A percentile compares a stretch with the other conserved stretches of the same genome.
phyloP scores from a whole-genome alignment of 2,797 vertebrate genomes.

The Dromococcyx pavoninus region DNA sequence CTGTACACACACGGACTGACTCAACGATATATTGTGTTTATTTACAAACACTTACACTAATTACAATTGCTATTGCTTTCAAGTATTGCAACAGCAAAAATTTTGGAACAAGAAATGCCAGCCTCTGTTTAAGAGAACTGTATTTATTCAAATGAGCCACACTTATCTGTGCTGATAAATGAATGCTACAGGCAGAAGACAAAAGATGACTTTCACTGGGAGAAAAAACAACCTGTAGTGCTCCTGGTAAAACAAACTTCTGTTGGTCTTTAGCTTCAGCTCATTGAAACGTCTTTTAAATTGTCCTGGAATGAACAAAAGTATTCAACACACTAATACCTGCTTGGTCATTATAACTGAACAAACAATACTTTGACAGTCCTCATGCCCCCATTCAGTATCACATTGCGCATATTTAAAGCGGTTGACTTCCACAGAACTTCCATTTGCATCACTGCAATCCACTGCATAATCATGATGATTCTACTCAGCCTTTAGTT shows the following conservation, averaged over 20 bases:
- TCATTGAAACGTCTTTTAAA: conserved; percentile 28
- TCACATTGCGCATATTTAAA: not conserved
- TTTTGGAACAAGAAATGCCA: not conserved
- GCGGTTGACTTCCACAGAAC: not conserved
- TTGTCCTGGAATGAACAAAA: conserved; percentile 15
- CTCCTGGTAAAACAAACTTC: not conserved
- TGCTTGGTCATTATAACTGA: not conserved
- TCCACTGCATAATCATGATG: not conserved
- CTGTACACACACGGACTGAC: not conserved
- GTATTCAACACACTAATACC: not conserved
- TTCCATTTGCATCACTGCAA: not conserved
- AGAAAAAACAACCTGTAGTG: not conserved
- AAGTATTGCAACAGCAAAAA: not conserved
- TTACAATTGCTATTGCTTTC: not conserved
- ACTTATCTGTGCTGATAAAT: not conserved
- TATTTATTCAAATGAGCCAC: not conserved
- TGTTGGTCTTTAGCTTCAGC: not conserved
- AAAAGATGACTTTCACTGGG: not conserved
- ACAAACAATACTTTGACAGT: not conserved
- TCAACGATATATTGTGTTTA: not conserved
- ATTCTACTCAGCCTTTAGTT: not conserved
- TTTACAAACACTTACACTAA: not conserved
- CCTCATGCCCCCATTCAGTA: not conserved
- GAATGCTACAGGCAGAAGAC: not conserved
- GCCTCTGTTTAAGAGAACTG: not conserved